These are phyloP conservation scores for Bufo gargarizans DNA, from an alignment of 2,113 vertebrate genomes.

Conservation along the genomic window DNA sequence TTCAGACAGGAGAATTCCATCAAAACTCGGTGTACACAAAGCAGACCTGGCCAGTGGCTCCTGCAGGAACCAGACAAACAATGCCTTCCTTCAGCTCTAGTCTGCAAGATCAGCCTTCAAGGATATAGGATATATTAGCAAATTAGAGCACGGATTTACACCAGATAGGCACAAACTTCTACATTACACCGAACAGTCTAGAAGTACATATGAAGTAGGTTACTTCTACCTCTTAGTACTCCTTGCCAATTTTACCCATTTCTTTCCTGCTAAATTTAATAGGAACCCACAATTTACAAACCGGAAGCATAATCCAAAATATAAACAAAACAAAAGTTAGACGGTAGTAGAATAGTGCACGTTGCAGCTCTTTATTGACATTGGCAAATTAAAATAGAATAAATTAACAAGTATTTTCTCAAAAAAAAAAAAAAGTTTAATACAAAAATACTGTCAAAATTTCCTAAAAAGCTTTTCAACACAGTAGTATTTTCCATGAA, in stretches of 20 bases:
- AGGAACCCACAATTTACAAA: background rate
- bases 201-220: background rate
- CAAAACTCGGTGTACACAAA: background rate
- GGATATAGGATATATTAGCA: background rate
- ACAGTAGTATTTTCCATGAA: constrained; percentile 90
- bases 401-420: constrained; percentile 91
- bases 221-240: background rate
- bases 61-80: background rate
- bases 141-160: background rate
- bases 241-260: background rate
- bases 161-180: background rate
- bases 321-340: constrained; percentile 60
- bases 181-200: background rate
- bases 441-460: constrained; percentile 95
- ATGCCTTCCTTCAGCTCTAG: background rate
- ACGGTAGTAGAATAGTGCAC: constrained; percentile 74
- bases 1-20: background rate
- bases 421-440: constrained; percentile 89
- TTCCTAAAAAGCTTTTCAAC: constrained; percentile 90
- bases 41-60: background rate
- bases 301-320: background rate
- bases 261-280: too few relatives aligned
- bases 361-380: constrained; percentile 89
- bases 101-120: background rate
- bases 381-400: constrained; percentile 95